Base-by-base conservation (phyloP, 1,140 invertebrate genomes). In the Coptotermes formosanus region DNA sequence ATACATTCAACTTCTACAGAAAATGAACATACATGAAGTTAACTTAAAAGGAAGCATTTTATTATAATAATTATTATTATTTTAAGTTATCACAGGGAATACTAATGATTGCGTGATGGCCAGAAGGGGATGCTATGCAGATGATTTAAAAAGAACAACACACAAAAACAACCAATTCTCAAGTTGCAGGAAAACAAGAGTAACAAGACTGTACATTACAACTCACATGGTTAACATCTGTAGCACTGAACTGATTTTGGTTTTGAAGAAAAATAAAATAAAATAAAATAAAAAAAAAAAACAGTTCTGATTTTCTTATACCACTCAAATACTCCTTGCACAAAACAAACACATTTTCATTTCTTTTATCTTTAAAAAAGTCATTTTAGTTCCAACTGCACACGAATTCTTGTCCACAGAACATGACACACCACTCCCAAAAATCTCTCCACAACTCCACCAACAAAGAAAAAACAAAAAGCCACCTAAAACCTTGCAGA, bases 1-100 rank as follows among this genome's bases (percentile, higher is more conserved):
- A 45, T 82, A 82, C 75, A 82, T 86, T 82, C 64, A 82, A 86
- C 45, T 59, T 82, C 48, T 82, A 64, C 21, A 45, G 82, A 86
- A 85, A 86, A 52, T 86, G 75, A 86, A 75, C 45, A 38, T 82
- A 86, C 43, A 82, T 84, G n/a, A 48, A 55, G 48, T 86, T 48
- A 86, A 86, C 85, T 64, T 86, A 86, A 86, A 82, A 48, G n/a
- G 82, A 48, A 82, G 75, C 75, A 82, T 86, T 86, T 82, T 84
- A 64, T 84, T 84, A 84, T 52, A n/a, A 84, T 84, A 23, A 84
- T 38, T 6, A 84, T 55, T 32, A 52, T 84, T 84, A 45, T 83
- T 64, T 85, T 86, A 86, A 32, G 52, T 86, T 86, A 86, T 86
- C 85, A 86, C 85, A 86, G 85, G 85, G 85, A 69, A 86, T 86